Evolutionary conservation across 2,888 invertebrate genomes (phyloP), one percentile per base, ranked within the genome.

Genomic region (Cotesia congregata): DNA sequence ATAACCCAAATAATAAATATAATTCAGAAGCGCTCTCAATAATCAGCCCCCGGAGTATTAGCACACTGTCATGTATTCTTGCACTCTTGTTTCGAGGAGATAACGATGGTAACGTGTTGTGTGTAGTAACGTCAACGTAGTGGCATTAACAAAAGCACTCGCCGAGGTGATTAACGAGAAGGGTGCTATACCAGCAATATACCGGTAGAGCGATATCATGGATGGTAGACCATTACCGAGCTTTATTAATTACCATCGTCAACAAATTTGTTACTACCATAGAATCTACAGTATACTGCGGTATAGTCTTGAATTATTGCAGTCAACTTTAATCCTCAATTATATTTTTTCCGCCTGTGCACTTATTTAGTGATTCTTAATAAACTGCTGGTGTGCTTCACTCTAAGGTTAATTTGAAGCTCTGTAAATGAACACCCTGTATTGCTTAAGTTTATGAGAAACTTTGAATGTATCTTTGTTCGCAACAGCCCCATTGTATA

Each of bases 241-340:
- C 86, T 86, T 88, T 88, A 88, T 88, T 88, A 88, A 88, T 88
- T 88, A 86, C 86, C 86, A 85, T 87, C 86, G 86, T 86, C 85
- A 85, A 84, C 85, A 86, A 87, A 88, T 88, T 88, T 87, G 86
- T 86, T 82, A 82, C 80, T 76, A 30, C 30, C 2, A 3, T 3
- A 3, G 30, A 30, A 30, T 30, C 30, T 30, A 30, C 30, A 30
- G 80, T 79, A 50, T 77, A 82, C 80, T 72, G 82, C 67, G 72
- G 74, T 74, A 60, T 59, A 50, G 65, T 67, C 62, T 20, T 61
- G 72, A 72, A 41, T 67, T 65, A 38, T 30, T 65, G 30, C 65
- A 50, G 12, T 50, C 4, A 50, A 50, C 50, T 50, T 50, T 12
- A 50, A 50, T 50, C 50, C 12, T 50, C 9, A 50, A 12, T 50